Base-by-base conservation (phyloP, 2,113 vertebrate species). In the Saimiri boliviensis region DNA sequence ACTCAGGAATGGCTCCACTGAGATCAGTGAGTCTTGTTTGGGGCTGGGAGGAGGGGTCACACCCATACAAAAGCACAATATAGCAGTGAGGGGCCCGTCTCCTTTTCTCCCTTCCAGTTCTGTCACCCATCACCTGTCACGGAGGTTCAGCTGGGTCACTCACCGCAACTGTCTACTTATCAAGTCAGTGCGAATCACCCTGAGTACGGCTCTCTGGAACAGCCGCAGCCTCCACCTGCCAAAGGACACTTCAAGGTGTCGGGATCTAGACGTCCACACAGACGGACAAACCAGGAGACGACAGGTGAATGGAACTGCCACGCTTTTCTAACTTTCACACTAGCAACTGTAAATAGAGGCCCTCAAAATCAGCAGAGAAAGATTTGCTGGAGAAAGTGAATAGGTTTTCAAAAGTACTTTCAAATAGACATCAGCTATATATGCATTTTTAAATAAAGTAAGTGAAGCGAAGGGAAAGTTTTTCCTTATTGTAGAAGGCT, bases 1-100 rank as follows among this genome's bases (percentile, higher is more conserved):
- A 70, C 6, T 42, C 49, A 17, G 74, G 68, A 11, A 45, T 5
- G 14, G 30, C 80, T 14, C 45, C 4, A 1, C 32, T 2, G 3
- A 25, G 25, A 16, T 63, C 2, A 8, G 54, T 19, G 6, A 25
- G 37, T 68, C 56, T 47, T n/a, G 4, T 0, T 0, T 47, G 70
- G 37, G 37, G 25, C 52, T 0, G 0, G 17, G 30, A 37, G 27
- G 60, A 21, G 52, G 5, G 52, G 60, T 32, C 6, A 30, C 0
- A 35, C 13, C 32, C 16, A 47, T 0, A 35, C 54, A 37, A 21
- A 66, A 73, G 73, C 19, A 21, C 7, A 47, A 45, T 0, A 12
- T 0, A 5, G 13, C 19, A 1, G 25, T 0, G 60, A 0, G 1
- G 37, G 70, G 32, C 16, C 21, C 47, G 4, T 11, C 12, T 60